Conservation (phyloP, 2,113 vertebrate species). For the Haemorhous mexicanus region DNA sequence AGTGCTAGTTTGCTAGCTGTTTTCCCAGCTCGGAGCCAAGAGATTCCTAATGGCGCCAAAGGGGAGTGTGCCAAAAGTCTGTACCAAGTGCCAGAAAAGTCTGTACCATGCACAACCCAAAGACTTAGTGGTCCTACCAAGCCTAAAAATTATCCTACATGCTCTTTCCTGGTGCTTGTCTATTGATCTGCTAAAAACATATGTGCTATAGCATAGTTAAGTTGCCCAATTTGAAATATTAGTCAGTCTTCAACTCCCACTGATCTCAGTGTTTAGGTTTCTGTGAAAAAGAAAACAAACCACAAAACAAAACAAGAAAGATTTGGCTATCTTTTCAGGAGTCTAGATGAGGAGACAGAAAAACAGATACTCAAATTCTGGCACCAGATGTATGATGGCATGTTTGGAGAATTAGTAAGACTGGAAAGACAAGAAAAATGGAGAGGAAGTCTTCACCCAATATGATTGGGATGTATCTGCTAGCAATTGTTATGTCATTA, state of each 20-base stretch:
- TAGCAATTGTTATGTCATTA: constrained; percentile 33
- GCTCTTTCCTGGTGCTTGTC: too few species aligned
- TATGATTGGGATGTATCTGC: constrained; percentile 7
- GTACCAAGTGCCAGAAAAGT: not conserved
- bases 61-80: not conserved
- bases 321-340: not conserved
- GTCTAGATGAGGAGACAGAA: not conserved
- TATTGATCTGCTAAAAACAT: not conserved
- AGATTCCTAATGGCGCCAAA: not conserved
- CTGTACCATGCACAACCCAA: not conserved
- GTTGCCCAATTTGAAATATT: not conserved
- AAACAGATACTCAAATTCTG: not conserved
- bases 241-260: not conserved
- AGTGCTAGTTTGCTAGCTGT: not conserved
- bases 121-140: not conserved
- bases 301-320: not conserved
- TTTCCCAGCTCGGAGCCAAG: not conserved
- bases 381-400: constrained; percentile 6
- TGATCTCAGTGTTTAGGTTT: not conserved
- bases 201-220: not conserved
- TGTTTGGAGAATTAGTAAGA: constrained; percentile 17
- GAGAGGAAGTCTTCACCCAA: not conserved
- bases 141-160: not conserved
- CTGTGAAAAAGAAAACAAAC: not conserved
- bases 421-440: constrained; percentile 22